phyloP scores from a whole-genome alignment of 2,797 vertebrate genomes.

The Megalops cyprinoides region DNA sequence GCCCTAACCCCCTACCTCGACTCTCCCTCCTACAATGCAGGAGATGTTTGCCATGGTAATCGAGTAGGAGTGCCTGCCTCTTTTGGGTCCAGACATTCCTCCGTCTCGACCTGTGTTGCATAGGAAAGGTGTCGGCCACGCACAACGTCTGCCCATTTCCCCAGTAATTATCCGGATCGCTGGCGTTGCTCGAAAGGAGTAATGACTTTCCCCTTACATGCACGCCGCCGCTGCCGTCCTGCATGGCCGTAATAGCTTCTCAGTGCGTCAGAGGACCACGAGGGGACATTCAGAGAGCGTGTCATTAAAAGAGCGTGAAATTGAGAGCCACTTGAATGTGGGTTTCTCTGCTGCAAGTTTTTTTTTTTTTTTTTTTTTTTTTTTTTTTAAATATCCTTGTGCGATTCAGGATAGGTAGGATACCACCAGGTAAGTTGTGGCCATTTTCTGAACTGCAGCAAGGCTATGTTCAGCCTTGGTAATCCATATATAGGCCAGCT shows the following conservation, averaged over 20 bases:
- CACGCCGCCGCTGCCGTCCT: constrained; percentile 48
- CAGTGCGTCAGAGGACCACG: constrained; percentile 44
- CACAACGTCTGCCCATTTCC: constrained; percentile 34
- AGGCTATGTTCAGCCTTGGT: too few relatives aligned
- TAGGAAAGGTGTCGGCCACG: background rate
- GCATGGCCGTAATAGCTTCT: constrained; percentile 56
- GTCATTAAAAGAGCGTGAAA: constrained; percentile 63
- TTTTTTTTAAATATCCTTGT: too few relatives aligned
- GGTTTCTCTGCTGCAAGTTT: too few relatives aligned
- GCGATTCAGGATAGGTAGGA: too few relatives aligned
- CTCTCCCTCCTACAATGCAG: background rate
- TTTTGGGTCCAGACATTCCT: constrained; percentile 26
- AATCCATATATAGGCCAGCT: too few relatives aligned
- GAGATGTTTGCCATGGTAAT: constrained; percentile 37
- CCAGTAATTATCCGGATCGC: constrained; percentile 69
- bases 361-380: too few relatives aligned
- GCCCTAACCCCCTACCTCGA: too few relatives aligned
- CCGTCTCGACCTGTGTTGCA: background rate
- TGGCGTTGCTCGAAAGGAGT: constrained; percentile 58
- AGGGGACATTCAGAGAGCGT: constrained; percentile 46
- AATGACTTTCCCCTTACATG: constrained; percentile 46
- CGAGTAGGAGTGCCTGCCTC: too few relatives aligned
- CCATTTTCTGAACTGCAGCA: too few relatives aligned
- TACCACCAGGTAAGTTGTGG: too few relatives aligned
- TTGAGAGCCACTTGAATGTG: constrained; percentile 52